Evolutionary conservation across 2,888 invertebrate genomes (phyloP), one percentile per base, ranked within the genome.

Genomic region (Ochlodes sylvanus): DNA sequence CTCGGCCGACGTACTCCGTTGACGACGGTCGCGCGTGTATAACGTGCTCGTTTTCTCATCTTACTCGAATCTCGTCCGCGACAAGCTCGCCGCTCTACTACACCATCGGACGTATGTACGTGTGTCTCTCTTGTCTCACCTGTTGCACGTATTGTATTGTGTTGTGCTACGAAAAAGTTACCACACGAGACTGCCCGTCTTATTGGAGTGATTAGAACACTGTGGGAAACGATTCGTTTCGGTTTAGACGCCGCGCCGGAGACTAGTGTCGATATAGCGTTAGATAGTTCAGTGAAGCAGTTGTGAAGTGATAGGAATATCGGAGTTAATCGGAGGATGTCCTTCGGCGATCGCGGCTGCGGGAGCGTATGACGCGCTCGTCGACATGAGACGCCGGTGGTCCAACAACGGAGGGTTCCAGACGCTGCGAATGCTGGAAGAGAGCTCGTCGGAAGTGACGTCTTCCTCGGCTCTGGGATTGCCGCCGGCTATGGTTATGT

Each of bases 301-400:
- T 86, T 90, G 92, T 92, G 92, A 88, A 90, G 92, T 92, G 92
- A 89, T 87, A 87, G 88, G 76, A 61, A 61, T 44, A 44, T 55
- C 42, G 55, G 32, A 63, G 34, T 61, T 55, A 55, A 54, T 27
- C 80, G 86, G 90, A 92, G 90, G 89, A 92, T 92, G 92, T 87
- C 86, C 88, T 77, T 88, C 90, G 85, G 83, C 80, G 79, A 73
- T 82, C 75, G 83, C 82, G 86, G 83, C 83, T 81, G 75, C 76
- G 79, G 85, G 89, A 84, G 89, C 88, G 90, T 88, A 77, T 90
- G 90, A 92, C 84, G 82, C 89, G 86, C 87, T 87, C 86, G 83
- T 85, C 86, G 92, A 94, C 92, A 96, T 96, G 96, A 96, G 95
- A 94, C 95, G 96, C 87, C 95, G 96, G 92, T 96, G 96, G 96